phyloP scores from a whole-genome alignment of 23 tunicate genomes.

The Aplidium turbinatum region DNA sequence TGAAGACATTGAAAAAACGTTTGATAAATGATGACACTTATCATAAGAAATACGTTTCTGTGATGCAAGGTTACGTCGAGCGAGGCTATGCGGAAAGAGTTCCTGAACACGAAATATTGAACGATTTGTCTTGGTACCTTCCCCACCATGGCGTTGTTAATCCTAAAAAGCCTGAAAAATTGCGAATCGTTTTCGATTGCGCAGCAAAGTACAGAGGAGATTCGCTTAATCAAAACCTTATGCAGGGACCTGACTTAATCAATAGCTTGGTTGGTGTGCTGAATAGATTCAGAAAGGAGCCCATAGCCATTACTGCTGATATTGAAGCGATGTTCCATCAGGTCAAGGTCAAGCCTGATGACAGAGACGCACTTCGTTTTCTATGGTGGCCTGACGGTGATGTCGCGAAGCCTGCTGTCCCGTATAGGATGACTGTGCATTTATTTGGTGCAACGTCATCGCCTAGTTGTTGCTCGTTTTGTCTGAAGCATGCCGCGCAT shows the following conservation, averaged over 20 bases:
- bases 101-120: background rate
- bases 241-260: constrained; percentile 5
- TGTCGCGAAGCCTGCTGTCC: background rate
- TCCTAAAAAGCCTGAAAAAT: background rate
- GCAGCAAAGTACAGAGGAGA: constrained; percentile 8
- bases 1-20: background rate
- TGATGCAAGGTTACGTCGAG: background rate
- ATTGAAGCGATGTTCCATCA: constrained; percentile 16
- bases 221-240: constrained; percentile 13
- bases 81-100: background rate
- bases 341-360: background rate
- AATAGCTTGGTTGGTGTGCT: constrained; percentile 2
- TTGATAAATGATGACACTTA: background rate
- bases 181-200: constrained; percentile 9
- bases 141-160: constrained; percentile 10
- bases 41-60: background rate
- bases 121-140: constrained; percentile 2
- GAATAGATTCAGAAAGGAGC: background rate
- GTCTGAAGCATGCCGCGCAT: constrained; percentile 15
- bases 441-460: constrained; percentile 39
- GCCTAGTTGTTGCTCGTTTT: constrained; percentile 17
- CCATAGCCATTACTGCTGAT: constrained; percentile 6
- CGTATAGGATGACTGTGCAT: constrained; percentile 18
- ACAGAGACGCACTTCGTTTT: constrained; percentile 19
- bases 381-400: constrained; percentile 29